Evolutionary conservation across 2,888 invertebrate species (phyloP), one percentile per base, ranked within the genome.

Genomic region (Epinotia bilunana): DNA sequence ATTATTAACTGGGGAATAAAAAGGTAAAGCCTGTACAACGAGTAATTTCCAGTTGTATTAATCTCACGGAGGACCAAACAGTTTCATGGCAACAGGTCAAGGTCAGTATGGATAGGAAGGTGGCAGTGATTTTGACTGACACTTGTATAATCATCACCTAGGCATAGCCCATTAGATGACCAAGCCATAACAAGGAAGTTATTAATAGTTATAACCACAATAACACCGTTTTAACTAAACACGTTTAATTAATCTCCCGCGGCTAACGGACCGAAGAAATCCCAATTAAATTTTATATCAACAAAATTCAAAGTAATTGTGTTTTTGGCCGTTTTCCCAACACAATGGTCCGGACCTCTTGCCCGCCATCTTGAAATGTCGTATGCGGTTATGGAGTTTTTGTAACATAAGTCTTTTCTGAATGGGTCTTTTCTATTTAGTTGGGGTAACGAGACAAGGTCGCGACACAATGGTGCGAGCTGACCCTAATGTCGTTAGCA

Each of bases 241-340:
- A 33, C 49, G 53, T 70, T 62, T 69, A 69, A 69, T 69, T 69
- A 69, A 60, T 60, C 23, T 46, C 46, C 69, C 58, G 69, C 58
- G 18, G 70, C 70, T 53, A 70, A 70, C 70, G 70, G 70, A 46
- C 70, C 70, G 53, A 39, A 70, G 53, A 70, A 70, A 61, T 53
- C 61, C 61, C 61, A 70, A 70, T 70, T 62, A 70, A 70, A 70
- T 70, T 70, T 70, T 53, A 70, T 70, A 70, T 70, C 60, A 70
- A 70, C 69, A 61, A 61, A 20, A 61, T 53, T 57, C 23, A 63
- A 63, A 57, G 61, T 62, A 72, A 57, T 72, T 57, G 63, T 71
- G 18, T 60, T 62, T 62, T 71, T 49, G 70, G 33, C 39, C 55
- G 43, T 72, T 62, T 71, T 72, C 63, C 63, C 72, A 70, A 18